These are phyloP conservation scores for Poeciliopsis retropinna DNA, from an alignment of 2,113 vertebrate genomes.

Conservation along the genomic window DNA sequence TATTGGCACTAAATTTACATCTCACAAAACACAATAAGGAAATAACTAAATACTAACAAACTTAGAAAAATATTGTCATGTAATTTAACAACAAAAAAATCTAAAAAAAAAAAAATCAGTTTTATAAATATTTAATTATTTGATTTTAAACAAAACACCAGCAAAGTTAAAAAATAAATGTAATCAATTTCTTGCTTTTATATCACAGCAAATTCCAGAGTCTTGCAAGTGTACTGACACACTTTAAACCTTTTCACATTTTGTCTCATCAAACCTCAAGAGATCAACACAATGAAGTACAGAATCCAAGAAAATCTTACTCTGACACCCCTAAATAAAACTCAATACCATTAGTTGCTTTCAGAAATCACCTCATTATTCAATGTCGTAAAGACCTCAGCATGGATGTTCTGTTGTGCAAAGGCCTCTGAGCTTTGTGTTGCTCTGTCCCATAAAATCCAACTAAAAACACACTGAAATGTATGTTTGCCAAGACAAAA, in stretches of 20 bases:
- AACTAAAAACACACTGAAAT: not conserved
- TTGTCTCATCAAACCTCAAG: not conserved
- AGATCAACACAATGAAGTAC: not conserved
- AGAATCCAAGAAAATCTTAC: not conserved
- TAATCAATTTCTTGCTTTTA: not conserved
- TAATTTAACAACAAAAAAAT: too few relatives aligned
- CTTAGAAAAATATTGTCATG: too few relatives aligned
- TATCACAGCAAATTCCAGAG: not conserved
- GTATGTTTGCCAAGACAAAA: not conserved
- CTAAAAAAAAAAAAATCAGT: too few relatives aligned
- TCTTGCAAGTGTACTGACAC: not conserved
- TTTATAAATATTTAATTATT: too few relatives aligned
- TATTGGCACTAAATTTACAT: too few relatives aligned
- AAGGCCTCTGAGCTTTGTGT: not conserved
- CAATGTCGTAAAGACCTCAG: not conserved
- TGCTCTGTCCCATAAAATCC: not conserved
- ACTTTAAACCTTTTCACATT: not conserved
- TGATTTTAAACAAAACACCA: too few relatives aligned
- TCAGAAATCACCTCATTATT: not conserved
- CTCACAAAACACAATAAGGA: too few relatives aligned
- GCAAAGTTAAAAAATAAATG: too few relatives aligned
- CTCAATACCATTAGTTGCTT: not conserved
- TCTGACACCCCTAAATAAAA: not conserved
- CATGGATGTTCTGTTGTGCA: not conserved
- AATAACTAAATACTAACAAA: too few relatives aligned